Evolutionary conservation across 2,113 vertebrate species (phyloP), one percentile per base, ranked within the genome.

Genomic region (Callipepla californica): DNA sequence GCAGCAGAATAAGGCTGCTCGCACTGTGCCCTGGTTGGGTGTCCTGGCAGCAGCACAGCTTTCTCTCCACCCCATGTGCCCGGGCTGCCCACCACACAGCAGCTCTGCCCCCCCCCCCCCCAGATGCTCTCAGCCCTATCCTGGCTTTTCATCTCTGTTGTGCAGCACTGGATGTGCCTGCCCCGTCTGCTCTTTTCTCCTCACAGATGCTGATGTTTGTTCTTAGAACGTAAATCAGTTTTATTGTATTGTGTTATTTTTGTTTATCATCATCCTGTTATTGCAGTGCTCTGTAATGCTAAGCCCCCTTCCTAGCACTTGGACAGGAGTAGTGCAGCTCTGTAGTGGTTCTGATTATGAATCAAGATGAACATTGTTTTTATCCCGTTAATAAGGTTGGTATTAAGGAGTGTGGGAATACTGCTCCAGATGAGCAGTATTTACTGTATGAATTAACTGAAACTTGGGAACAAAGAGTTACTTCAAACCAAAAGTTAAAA

Each of bases 201-300:
- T 42, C 4, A 25, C 1, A 10, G 32, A 9, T 34, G 13, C 13
- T 26, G 20, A 7, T 1, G 57, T 72, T 89, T 69, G 30, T 55
- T 83, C 20, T 32, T 30, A 1, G 40, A 11, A 23, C 38, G 32
- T 32, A 26, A 26, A 1, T 11, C 47, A 11, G 19, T 8, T 8
- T 2, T 2, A 26, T 26, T 30, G 11, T 4, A 0, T 3, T 2
- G 1, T 14, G 20, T 42, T 36, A 2, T 28, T 20, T 21, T 21
- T 40, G 7, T 40, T 18, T 51, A 7, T 40, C 53, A 6, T 32
- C 65, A 47, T 53, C 69, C 36, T 91, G n/a, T 83, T 25, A 3
- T 17, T 83, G 6, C 76, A 96, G 94, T 76, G 74, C 68, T 50
- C 75, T 85, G 92, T 6, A 17, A 66, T 42, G 38, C 17, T 87